A percentile compares a stretch with the other conserved stretches of the same genome.
Conservation (phyloP, 1,140 invertebrate species). For the Cydia fagiglandana region DNA sequence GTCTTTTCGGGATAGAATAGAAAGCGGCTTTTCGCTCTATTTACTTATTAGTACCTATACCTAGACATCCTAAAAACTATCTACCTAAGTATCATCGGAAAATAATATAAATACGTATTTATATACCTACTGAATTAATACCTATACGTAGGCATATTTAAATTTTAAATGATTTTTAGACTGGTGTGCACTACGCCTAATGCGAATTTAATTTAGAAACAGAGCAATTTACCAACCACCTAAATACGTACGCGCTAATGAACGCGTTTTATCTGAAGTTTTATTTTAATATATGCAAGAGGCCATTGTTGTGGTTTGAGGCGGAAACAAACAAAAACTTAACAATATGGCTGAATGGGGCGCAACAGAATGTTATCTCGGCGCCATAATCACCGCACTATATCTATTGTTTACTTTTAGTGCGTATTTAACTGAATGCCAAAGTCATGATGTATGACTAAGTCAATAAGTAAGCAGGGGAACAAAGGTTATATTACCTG, state of each 20-base stretch:
- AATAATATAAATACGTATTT: not conserved
- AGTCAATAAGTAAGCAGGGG: not conserved
- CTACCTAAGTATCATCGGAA: too few relatives aligned
- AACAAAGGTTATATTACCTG: not conserved
- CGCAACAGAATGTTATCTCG: slow-evolving; percentile 12
- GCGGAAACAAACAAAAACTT: slow-evolving; percentile 39
- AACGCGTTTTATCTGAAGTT: slow-evolving; percentile 45
- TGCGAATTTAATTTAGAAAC: slow-evolving; percentile 52
- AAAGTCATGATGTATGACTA: slow-evolving; percentile 6
- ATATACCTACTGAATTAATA: not conserved
- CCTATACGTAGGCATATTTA: not conserved
- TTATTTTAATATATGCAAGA: slow-evolving; percentile 42
- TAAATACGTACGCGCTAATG: slow-evolving; percentile 62
- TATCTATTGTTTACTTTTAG: slow-evolving; percentile 31
- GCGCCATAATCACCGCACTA: slow-evolving; percentile 17
- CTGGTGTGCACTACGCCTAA: slow-evolving; percentile 9
- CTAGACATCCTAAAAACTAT: too few relatives aligned
- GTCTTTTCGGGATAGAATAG: too few relatives aligned
- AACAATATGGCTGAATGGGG: slow-evolving; percentile 23
- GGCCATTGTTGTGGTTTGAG: slow-evolving; percentile 41
- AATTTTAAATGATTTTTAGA: too few relatives aligned
- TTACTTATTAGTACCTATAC: too few relatives aligned
- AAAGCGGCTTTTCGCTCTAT: too few relatives aligned
- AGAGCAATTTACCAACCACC: slow-evolving; percentile 44
- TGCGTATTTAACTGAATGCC: slow-evolving; percentile 28